phyloP scores from a whole-genome alignment of 2,888 invertebrate genomes.

The Lordiphosa andalusiaca region DNA sequence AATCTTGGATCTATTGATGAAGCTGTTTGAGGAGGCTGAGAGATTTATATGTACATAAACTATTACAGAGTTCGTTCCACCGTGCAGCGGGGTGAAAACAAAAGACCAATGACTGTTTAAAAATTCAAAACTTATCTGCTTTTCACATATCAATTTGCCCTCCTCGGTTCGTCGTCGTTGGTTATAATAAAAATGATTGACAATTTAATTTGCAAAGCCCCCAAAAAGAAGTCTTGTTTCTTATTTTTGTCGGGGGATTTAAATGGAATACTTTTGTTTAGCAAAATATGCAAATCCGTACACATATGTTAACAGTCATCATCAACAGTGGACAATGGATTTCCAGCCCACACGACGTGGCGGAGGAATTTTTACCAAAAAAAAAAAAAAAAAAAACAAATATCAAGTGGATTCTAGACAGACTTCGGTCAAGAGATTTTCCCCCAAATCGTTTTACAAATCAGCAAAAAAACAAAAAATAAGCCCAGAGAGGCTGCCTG shows the following conservation, averaged over 20 bases:
- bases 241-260: constrained; percentile 50
- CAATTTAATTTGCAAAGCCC: constrained; percentile 71
- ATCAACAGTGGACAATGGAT: constrained; percentile 14
- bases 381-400: neutral
- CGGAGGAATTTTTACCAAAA: constrained; percentile 5
- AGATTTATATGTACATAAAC: too few species aligned
- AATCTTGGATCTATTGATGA: too few species aligned
- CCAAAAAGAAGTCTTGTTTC: constrained; percentile 31
- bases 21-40: too few species aligned
- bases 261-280: constrained; percentile 56
- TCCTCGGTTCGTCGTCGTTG: constrained; percentile 21
- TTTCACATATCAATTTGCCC: constrained; percentile 68
- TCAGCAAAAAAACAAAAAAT: constrained; percentile 8
- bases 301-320: constrained; percentile 48
- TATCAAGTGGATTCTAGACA: constrained; percentile 9
- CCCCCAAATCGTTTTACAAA: constrained; percentile 2
- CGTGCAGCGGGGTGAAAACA: constrained; percentile 19
- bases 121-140: constrained; percentile 52
- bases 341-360: constrained; percentile 28
- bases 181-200: constrained; percentile 77
- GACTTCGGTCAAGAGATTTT: constrained; percentile 2
- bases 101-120: constrained; percentile 72
- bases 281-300: constrained; percentile 67
- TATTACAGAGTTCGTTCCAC: neutral
- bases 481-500: constrained; percentile 1